Evolutionary conservation across 2,888 invertebrate species (phyloP), one percentile per base, ranked within the genome.

Genomic region (Drosophila neonasuta): DNA sequence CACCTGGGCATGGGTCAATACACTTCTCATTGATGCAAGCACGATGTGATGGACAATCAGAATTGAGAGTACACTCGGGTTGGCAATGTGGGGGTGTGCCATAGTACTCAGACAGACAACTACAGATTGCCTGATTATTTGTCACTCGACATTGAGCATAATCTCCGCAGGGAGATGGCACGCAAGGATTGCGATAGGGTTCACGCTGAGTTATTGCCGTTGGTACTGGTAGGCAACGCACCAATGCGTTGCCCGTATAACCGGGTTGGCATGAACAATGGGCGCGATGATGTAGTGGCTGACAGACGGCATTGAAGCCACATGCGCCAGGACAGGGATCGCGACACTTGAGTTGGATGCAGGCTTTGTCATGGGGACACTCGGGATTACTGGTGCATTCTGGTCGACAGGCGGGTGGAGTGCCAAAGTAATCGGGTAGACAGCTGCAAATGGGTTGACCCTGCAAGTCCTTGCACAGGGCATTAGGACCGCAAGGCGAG

Each of bases 401-500:
- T 45, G 94, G 94, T 24, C 94, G 92, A 88, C 95, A 95, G n/a
- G 91, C 88, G 44, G 95, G 95, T 56, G 95, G 94, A 74, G 92
- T 93, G 54, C 95, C 95, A 50, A 93, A 91, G 82, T 93, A 94
- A 51, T 92, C 92, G 34, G 92, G 88, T 34, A 92, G 89, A 83
- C 95, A 94, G 11, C 93, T 93, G 84, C 94, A 94, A 13, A 93
- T 92, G n/a, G 93, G 92, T 74, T 93, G 93, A 41, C 91, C 92
- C 74, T 93, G 92, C 15, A 92, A 88, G 77, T 94, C 93, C 49
- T 93, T 92, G 86, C 96, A 96, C 82, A 94, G 93, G 11, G 95
- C 94, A 89, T 95, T 94, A 29, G 92, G 91, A 49, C 96, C 96
- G 88, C 96, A 96, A 1, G 96, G 96, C 17, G 95, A 94, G 63